Base-by-base conservation (phyloP, 2,797 vertebrate genomes). In the Manis crassicaudata region DNA sequence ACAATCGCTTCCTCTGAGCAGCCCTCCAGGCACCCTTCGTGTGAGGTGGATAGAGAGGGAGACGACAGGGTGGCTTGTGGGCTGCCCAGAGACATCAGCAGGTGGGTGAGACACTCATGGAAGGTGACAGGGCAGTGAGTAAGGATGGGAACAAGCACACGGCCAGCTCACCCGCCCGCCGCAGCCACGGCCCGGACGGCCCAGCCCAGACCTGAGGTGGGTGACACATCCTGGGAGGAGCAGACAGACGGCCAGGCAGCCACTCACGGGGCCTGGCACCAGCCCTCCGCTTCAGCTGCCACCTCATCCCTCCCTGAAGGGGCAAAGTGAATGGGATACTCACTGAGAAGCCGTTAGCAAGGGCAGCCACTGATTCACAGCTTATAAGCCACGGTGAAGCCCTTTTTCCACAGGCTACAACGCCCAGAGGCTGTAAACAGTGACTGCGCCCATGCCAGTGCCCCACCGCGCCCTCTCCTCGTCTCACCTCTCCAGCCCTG, bases 361-460 rank as follows among this genome's bases (percentile, higher is more conserved):
- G 96, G 96, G 97, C 97, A 76, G 97, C 95, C 76, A 40, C 91
- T 90, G 93, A 92, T 87, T 95, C 18, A 1, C 4, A 21, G 89
- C 96, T 98, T 97, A 75, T 73, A 81, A 52, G 90, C 82, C 96
- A 50, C 0, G 0, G 87, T 97, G 98, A 98, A 97, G 94, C 32
- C 72, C 97, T 81, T 98, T 98, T 98, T 98, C 98, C 98, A 80
- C 96, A 95, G 35, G 0, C 91, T 96, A 29, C 85, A 56, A 80
- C 12, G 93, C 97, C 63, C 37, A 77, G 97, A 96, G 80, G 88
- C 97, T 91, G 90, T 97, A 98, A 98, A 98, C 96, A 98, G 98
- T 88, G 94, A 98, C 95, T 0, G 98, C 97, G 96, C 90, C 98
- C 96, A 97, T 3, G 97, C 52, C 58, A n/a, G 35, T 20, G 13